These are phyloP conservation scores for Staurois parvus DNA, from an alignment of 2,797 vertebrate genomes.

Conservation along the genomic window DNA sequence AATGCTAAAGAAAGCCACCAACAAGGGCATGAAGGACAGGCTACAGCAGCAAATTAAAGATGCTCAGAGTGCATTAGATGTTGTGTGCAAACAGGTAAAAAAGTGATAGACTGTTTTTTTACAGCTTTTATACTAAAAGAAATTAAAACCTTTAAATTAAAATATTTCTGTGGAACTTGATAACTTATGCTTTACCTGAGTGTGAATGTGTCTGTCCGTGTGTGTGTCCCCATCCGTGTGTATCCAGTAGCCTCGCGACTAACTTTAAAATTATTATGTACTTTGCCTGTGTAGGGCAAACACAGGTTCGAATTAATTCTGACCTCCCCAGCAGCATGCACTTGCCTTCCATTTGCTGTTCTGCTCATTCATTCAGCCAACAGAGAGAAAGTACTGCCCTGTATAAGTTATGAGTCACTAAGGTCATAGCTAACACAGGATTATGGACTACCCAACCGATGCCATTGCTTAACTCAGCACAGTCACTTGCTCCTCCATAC, in stretches of 20 bases:
- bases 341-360: no score
- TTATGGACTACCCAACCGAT: no score
- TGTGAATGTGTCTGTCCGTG: no score
- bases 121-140: conserved; percentile 18
- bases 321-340: no score
- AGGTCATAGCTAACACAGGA: no score
- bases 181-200: rapidly evolving
- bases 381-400: no score
- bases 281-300: background rate
- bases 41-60: conserved; percentile 87
- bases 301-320: background rate
- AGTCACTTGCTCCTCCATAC: no score
- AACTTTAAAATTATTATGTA: background rate
- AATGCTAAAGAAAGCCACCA: conserved; percentile 85
- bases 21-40: conserved; percentile 84
- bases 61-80: conserved; percentile 82
- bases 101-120: conserved; percentile 66
- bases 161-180: rapidly evolving
- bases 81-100: conserved; percentile 76
- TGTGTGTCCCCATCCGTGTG: no score
- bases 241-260: no score
- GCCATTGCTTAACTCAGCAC: no score
- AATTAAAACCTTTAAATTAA: background rate
- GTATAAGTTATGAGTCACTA: no score
- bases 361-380: no score